Percentiles rank a stretch among this genome's conserved stretches.
Evolutionary conservation across 1,140 invertebrate species (phyloP).

Genomic region (Diachasmimorpha longicaudata): DNA sequence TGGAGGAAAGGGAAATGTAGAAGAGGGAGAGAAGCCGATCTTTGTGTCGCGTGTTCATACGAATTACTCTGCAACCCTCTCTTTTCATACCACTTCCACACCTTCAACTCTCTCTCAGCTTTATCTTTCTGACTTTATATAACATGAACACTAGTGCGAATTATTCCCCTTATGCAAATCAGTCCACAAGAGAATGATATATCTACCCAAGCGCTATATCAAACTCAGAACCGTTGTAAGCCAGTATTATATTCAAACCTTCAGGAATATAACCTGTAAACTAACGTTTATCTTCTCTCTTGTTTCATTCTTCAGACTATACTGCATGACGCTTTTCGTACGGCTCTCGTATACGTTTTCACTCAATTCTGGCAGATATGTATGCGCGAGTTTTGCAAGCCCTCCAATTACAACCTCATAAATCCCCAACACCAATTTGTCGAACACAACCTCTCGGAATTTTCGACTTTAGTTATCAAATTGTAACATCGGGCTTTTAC

Average conservation of each 20-base stretch:
- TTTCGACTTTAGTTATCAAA: background rate
- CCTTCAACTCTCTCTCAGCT: background rate
- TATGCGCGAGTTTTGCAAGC: background rate
- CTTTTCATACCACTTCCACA: background rate
- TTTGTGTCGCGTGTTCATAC: constrained; percentile 13
- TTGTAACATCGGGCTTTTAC: too few relatives aligned
- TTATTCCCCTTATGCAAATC: constrained; percentile 33
- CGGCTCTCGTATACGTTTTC: background rate
- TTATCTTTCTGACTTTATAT: background rate
- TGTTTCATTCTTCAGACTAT: background rate
- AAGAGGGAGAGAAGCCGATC: constrained; percentile 14
- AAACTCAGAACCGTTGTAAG: background rate
- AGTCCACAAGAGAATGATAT: constrained; percentile 29
- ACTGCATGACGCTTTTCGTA: background rate
- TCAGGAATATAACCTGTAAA: constrained; percentile 7
- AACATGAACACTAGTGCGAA: constrained; percentile 15
- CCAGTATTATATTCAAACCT: constrained; percentile 3
- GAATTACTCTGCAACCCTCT: background rate
- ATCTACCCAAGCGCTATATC: constrained; percentile 19
- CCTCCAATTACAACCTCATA: constrained; percentile 31
- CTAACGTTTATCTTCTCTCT: constrained; percentile 1
- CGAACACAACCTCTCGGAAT: constrained; percentile 20
- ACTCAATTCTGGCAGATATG: background rate
- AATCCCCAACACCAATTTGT: constrained; percentile 28
- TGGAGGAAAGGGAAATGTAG: background rate